Evolutionary conservation across 2,888 invertebrate genomes (phyloP).

Genomic region (Trichopoda pennipes): DNA sequence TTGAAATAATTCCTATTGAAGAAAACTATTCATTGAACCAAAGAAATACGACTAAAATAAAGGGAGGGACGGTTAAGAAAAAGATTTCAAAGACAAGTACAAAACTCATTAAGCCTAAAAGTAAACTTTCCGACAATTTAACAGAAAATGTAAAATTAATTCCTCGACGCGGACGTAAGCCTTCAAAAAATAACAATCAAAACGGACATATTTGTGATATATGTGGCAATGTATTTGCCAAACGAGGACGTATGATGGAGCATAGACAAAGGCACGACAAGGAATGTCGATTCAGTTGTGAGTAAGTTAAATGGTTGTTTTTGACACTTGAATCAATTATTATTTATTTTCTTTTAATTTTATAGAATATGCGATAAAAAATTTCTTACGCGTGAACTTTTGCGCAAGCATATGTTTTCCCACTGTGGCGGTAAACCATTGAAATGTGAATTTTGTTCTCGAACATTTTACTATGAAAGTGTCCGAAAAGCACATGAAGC

Average conservation of each 20-base stretch:
- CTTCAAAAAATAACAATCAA: slow-evolving; percentile 69
- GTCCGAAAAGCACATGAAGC: slow-evolving; percentile 78
- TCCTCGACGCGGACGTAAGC: slow-evolving; percentile 50
- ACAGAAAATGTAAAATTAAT: slow-evolving; percentile 42
- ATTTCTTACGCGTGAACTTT: slow-evolving; percentile 76
- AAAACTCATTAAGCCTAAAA: background rate
- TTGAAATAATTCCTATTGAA: slow-evolving; percentile 1
- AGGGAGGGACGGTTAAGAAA: slow-evolving; percentile 29
- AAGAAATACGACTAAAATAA: slow-evolving; percentile 4
- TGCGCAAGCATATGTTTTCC: slow-evolving; percentile 78
- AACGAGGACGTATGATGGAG: slow-evolving; percentile 78
- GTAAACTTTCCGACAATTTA: background rate
- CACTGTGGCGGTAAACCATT: slow-evolving; percentile 78
- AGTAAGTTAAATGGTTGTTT: slow-evolving; percentile 72
- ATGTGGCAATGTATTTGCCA: slow-evolving; percentile 78
- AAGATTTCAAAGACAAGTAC: slow-evolving; percentile 5
- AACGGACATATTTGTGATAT: slow-evolving; percentile 77
- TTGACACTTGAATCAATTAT: background rate
- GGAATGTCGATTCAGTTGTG: slow-evolving; percentile 76
- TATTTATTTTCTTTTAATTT: background rate
- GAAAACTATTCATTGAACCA: background rate
- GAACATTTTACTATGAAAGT: slow-evolving; percentile 78
- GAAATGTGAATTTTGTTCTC: slow-evolving; percentile 77
- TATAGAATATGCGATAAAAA: slow-evolving; percentile 76
- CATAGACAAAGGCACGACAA: slow-evolving; percentile 77